Conservation (phyloP, 2,797 vertebrate species). For the Spinibarbus caldwelli region DNA sequence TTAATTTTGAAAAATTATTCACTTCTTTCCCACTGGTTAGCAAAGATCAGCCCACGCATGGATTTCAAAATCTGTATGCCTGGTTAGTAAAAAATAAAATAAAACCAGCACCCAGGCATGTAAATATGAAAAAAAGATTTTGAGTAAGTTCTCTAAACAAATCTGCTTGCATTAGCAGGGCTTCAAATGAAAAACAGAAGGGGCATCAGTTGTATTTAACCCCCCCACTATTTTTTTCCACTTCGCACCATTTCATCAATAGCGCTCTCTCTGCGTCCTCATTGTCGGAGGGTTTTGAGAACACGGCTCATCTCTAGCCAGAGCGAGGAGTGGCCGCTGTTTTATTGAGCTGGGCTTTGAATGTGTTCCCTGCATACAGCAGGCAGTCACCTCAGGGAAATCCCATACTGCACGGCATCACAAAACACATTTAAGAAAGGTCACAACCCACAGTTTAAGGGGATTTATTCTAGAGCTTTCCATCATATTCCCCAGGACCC, state of each 20-base stretch:
- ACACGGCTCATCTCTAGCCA: constrained; percentile 63
- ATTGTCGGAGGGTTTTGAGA: constrained; percentile 41
- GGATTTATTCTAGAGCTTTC: constrained; percentile 51
- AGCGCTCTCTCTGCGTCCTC: neutral
- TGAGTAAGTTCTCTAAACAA: constrained; percentile 72
- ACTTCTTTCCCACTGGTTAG: neutral
- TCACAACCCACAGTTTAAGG: constrained; percentile 53
- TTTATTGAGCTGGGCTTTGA: constrained; percentile 81
- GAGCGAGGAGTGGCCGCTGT: constrained; percentile 69
- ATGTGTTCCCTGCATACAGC: constrained; percentile 66
- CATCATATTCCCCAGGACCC: constrained; percentile 36
- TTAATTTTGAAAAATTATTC: neutral
- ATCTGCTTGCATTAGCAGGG: constrained; percentile 75
- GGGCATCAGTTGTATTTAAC: neutral
- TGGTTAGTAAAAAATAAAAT: constrained; percentile 45
- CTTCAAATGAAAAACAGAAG: constrained; percentile 53
- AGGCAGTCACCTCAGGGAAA: constrained; percentile 67
- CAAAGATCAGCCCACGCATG: constrained; percentile 60
- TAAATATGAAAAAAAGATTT: constrained; percentile 79
- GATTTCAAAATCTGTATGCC: constrained; percentile 75
- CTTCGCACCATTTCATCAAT: constrained; percentile 51
- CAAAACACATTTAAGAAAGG: constrained; percentile 73
- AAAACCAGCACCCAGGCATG: too few relatives aligned
- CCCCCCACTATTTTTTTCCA: neutral
- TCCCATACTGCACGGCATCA: constrained; percentile 68